A percentile compares a stretch with the other conserved stretches of the same genome.
These are phyloP conservation scores for Rhincodon typus DNA, from an alignment of 2,797 vertebrate species.

Conservation along the genomic window DNA sequence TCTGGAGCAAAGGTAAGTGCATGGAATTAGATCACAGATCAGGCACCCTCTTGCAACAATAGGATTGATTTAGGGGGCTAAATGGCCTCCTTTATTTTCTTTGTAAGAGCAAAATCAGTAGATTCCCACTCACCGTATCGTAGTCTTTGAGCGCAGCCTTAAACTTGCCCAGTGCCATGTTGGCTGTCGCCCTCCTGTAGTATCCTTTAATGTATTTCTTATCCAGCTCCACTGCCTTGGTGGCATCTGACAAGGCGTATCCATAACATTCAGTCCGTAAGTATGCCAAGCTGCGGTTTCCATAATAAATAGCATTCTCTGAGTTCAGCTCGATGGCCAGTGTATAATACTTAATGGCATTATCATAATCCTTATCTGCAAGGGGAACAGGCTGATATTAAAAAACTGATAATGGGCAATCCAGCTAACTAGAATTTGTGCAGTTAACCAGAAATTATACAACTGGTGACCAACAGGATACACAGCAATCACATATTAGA, in stretches of 20 bases:
- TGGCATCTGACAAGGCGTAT: slow-evolving; percentile 83
- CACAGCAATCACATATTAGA: neutral
- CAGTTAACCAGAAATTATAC: neutral
- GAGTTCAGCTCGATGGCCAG: slow-evolving; percentile 82
- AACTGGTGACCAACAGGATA: neutral
- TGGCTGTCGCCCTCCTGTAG: slow-evolving; percentile 85
- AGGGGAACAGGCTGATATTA: slow-evolving; percentile 16
- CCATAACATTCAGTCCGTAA: slow-evolving; percentile 92
- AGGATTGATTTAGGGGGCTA: neutral
- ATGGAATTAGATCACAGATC: neutral
- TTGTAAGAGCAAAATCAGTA: neutral
- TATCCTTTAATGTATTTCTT: slow-evolving; percentile 92
- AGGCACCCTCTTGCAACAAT: neutral
- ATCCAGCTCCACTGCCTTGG: slow-evolving; percentile 78
- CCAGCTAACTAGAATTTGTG: neutral
- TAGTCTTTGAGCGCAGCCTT: slow-evolving; percentile 89
- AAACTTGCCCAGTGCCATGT: slow-evolving; percentile 94
- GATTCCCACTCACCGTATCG: slow-evolving; percentile 69
- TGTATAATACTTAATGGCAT: slow-evolving; percentile 82
- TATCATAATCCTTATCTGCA: slow-evolving; percentile 86
- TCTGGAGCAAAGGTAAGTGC: neutral
- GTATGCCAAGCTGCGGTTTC: slow-evolving; percentile 91
- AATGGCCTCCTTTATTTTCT: neutral
- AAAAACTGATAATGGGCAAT: neutral
- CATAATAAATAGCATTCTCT: slow-evolving; percentile 80